Base-by-base conservation (phyloP, 35 echinoderm and acorn worm genomes). In the Ophiothrix spiculata region DNA sequence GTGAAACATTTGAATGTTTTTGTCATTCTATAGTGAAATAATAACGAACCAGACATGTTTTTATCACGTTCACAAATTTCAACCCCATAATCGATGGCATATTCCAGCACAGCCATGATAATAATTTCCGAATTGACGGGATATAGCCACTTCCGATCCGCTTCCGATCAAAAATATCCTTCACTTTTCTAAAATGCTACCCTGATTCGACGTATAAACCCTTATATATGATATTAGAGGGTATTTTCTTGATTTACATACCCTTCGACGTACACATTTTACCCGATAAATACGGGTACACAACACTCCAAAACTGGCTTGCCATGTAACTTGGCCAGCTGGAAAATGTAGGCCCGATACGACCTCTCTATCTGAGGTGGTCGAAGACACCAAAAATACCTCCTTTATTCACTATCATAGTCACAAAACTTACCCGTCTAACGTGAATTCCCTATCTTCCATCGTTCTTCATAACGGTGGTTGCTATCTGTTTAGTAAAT, bases 391-490 rank as follows among this genome's bases (percentile, higher is more conserved):
- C 60, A 69, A 69, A 69, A 4, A 28, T 25, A 2, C 17, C 60
- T 6, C 4, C 29, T 69, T n/a, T n/a, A 25, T 69, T 25, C 60
- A 34, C 39, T 39, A 77, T 84, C 41, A 46, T 90, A 33, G 75
- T 23, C 40, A 39, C 0, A 88, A 95, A 80, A 95, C 93, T 95
- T 79, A 95, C 93, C 88, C 93, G 64, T 95, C 89, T 77, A 95
- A 60, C 63, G 77, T 85, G 56, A 80, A 88, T 29, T 93, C 91
- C 84, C 87, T 95, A 86, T 95, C 86, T 86, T 95, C 93, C 89
- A 91, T 91, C 89, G 79, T 90, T 75, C 84, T 29, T 28, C 75
- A 86, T 86, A 76, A 21, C 36, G 35, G n/a, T 74, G 34, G 25
- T 25, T n/a, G 60, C 60, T 69, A 69, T 69, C 60, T 69, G 60